Conservation (phyloP, 2,113 vertebrate species). For the Brachyhypopomus gauderio region DNA sequence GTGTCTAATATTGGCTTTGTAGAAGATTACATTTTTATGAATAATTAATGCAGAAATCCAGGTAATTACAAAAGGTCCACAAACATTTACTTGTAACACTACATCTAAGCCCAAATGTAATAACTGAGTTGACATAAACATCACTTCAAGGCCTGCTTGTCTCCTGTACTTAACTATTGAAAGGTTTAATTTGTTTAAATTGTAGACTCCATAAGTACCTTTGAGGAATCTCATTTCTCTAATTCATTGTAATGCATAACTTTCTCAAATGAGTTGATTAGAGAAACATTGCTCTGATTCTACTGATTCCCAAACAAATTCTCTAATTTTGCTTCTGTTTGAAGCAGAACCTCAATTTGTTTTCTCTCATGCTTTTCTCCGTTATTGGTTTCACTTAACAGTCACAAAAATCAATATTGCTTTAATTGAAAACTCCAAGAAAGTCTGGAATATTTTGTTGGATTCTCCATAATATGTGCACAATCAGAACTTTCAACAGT, state of each 20-base stretch:
- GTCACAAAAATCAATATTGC: slow-evolving; percentile 22
- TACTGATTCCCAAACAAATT: background rate
- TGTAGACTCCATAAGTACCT: background rate
- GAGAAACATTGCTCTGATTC: background rate
- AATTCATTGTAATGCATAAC: too few species aligned
- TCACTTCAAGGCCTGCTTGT: background rate
- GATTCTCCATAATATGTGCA: background rate
- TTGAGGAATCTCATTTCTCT: too few species aligned
- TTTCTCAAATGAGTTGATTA: background rate
- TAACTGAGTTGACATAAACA: background rate
- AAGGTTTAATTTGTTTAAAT: background rate
- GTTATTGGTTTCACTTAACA: background rate
- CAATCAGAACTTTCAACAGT: slow-evolving; percentile 16
- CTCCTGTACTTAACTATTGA: background rate
- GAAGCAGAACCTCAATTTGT: background rate
- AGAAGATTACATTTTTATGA: too few species aligned
- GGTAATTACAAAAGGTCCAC: too few species aligned
- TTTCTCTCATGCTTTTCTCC: slow-evolving; percentile 5
- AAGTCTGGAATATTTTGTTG: background rate
- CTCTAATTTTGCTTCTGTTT: background rate
- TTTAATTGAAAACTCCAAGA: background rate
- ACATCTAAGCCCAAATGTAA: background rate
- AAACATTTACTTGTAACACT: too few species aligned
- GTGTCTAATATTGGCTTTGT: too few species aligned
- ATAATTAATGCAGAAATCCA: too few species aligned